Evolutionary conservation across 2,113 vertebrate genomes (phyloP), one percentile per base, ranked within the genome.

Genomic region (Elachura formosa): DNA sequence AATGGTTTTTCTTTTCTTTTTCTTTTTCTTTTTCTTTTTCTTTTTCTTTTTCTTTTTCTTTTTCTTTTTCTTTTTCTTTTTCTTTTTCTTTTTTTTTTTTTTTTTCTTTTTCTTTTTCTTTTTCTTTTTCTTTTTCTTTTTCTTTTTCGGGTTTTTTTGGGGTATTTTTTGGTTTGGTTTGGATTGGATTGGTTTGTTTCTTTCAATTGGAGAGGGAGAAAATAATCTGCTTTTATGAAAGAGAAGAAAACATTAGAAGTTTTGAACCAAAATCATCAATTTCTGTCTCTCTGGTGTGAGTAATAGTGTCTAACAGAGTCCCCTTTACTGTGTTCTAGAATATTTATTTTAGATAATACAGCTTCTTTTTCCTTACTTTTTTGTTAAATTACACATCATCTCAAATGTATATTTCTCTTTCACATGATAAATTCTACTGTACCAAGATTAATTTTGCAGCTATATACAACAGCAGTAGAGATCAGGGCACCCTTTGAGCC

Each of bases 321-420:
- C 36, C 54, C 91, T 90, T 94, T 91, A 96, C 96, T 77, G 41
- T 74, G 76, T 90, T 88, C 36, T 28, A 24, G 89, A 96, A 96
- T 96, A 96, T 97, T 97, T 97, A 97, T 97, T 97, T 98, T 96
- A 97, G 96, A 97, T 97, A 97, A 97, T 91, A 97, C 83, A 14
- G 76, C 97, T 97, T 90, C 79, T 90, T 98, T 97, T 97, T 96
- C 90, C 56, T 71, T 94, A 68, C 45, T 95, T 96, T 95, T 96
- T 86, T 22, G 36, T 95, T 95, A 96, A 98, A 97, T 97, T 97
- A 97, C 97, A 95, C 96, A 97, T 97, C 92, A 96, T 96, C 82
- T 95, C 95, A 96, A 96, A 98, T 97, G 95, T 90, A 72, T 97
- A 95, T 97, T 94, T 76, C 88, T 90, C 97, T 97, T 97, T 96